These are phyloP conservation scores for Setipinna tenuifilis DNA, from an alignment of 2,797 vertebrate species.

Conservation along the genomic window DNA sequence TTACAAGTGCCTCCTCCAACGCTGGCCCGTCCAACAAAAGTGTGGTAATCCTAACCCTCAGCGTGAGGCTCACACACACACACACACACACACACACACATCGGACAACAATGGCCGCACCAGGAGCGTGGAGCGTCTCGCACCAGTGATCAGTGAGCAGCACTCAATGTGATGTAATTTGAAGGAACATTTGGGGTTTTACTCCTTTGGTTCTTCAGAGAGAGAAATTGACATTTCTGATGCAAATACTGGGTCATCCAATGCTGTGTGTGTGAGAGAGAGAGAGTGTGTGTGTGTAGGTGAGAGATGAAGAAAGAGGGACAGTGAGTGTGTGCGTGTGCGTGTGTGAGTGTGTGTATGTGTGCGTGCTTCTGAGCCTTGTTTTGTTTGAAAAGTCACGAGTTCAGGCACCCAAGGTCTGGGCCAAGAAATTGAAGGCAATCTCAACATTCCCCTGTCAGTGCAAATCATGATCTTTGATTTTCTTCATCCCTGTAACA, in stretches of 20 bases:
- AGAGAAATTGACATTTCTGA: not conserved
- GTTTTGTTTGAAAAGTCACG: slow-evolving; percentile 42
- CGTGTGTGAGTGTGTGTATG: not conserved
- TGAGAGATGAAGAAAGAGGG: not conserved
- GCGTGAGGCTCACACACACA: not conserved
- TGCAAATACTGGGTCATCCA: not conserved
- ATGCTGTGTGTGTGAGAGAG: not conserved
- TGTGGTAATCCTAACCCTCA: slow-evolving; percentile 1
- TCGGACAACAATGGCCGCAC: not conserved
- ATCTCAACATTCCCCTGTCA: slow-evolving; percentile 59
- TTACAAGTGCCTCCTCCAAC: not conserved
- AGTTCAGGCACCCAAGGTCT: slow-evolving; percentile 21
- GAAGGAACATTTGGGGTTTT: not conserved
- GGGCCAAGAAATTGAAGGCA: slow-evolving; percentile 44
- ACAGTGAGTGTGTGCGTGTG: not conserved
- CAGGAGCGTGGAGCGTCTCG: not conserved
- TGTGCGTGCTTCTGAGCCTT: not conserved
- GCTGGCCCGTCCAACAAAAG: not conserved
- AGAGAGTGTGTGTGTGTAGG: not conserved
- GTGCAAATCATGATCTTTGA: slow-evolving; percentile 51
- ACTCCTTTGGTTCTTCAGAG: not conserved
- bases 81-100: not conserved
- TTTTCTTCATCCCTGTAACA: slow-evolving; percentile 44
- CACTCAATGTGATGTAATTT: not conserved
- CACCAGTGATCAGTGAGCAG: not conserved